Evolutionary conservation across 2,113 vertebrate genomes (phyloP), one percentile per base, ranked within the genome.

Genomic region (Eulemur rufifrons): DNA sequence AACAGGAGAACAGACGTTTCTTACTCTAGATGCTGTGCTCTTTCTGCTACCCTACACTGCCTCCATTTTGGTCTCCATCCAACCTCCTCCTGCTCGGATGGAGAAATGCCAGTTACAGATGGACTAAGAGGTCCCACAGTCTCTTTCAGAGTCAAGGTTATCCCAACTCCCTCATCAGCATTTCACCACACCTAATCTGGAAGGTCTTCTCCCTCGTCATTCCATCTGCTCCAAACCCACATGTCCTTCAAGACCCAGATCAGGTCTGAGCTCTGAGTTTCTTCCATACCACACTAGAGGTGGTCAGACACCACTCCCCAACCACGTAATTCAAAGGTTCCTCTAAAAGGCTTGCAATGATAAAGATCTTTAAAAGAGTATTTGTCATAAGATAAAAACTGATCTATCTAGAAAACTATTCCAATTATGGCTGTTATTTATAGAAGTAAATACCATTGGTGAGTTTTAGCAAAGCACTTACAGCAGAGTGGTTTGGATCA

Each of bases 381-480:
- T 88, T 97, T 97, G 95, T 97, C 73, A 8, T 85, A 85, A 85
- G 96, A 93, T 63, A 91, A 52, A 95, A 95, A 95, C 76, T 77
- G 77, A 95, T 94, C 32, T 66, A 96, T 94, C 80, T 97, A 86
- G 97, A 97, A 97, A 95, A 96, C 69, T 29, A 96, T 97, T 97
- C 96, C 86, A 96, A 97, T 97, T 92, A 97, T 89, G 95, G 84
- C 92, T 97, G 91, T 80, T 98, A 98, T 98, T 98, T 95, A 98
- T 98, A 98, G 98, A 96, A 98, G 97, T 98, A 98, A 98, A 99
- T 98, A 98, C 97, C 98, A 96, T 92, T 66, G 96, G 97, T 98
- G 97, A 98, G 96, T 98, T 98, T 98, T 91, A 98, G 97, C 97
- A 96, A 95, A 98, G 98, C 98, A 98, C 98, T 98, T 98, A 98